Base-by-base conservation (phyloP, 2,888 invertebrate species). In the Platycheirus albimanus region DNA sequence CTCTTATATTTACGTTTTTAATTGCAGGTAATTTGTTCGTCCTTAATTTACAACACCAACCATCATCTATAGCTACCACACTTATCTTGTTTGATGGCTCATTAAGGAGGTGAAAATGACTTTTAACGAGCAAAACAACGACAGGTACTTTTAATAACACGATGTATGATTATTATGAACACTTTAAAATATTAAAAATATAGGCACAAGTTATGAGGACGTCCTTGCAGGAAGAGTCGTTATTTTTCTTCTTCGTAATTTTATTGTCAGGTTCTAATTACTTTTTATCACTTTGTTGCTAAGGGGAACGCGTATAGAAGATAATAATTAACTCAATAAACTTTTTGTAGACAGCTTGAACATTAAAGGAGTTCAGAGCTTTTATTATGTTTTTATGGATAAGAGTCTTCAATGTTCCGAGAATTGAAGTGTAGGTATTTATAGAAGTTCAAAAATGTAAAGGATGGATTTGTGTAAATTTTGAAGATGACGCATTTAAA, bases 1-100 rank as follows among this genome's bases (percentile, higher is more conserved):
- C 38, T 43, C 6, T 11, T 24, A 20, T 17, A 45, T 2, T n/a
- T n/a, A n/a, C 19, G 19, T 45, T 52, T 66, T 71, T 76, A 15
- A 66, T 76, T 81, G 36, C 81, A 81, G 81, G 81, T 81, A 81
- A 76, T 76, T 81, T 67, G 52, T 52, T 47, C 61, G 17, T 56
- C 19, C 20, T 15, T 41, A 41, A 41, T 45, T 19, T 33, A 52
- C 64, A 28, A n/a, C n/a, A n/a, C n/a, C n/a, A n/a, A n/a, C n/a
- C n/a, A 19, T 54, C 30, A 30, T 28, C 47, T 19, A n/a, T n/a
- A 45, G 15, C 43, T 15, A 20, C 8, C 5, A 61, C 6, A 43
- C 28, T 36, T 38, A 58, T 66, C 41, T 15, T 10, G 15, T 36
- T 19, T 66, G 30, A 70, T 52, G 76, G 64, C 64, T 81, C 76